Conservation (phyloP, 2,888 invertebrate genomes). For the Micropterix aruncella region DNA sequence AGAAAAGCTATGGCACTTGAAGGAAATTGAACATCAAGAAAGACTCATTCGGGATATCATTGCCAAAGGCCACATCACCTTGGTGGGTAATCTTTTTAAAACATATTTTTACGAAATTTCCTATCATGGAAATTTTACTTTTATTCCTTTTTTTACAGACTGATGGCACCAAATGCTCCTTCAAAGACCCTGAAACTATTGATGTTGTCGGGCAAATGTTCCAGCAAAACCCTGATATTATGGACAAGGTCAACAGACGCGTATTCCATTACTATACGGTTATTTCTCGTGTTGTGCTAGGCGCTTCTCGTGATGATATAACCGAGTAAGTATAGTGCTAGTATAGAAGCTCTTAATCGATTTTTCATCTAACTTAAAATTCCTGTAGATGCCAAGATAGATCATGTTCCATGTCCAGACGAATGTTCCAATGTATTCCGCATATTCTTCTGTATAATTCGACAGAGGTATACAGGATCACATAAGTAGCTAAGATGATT, state of each 20-base stretch:
- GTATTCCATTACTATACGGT: conserved; percentile 17
- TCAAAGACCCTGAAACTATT: conserved; percentile 50
- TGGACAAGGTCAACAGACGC: conserved; percentile 42
- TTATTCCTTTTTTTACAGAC: conserved; percentile 19
- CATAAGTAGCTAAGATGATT: too few species aligned
- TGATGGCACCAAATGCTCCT: conserved; percentile 42
- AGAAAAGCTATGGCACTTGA: conserved; percentile 12
- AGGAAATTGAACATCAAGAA: conserved; percentile 27
- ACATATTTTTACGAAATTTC: too few species aligned
- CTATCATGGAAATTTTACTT: too few species aligned
- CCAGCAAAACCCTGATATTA: conserved; percentile 34
- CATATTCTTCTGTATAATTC: too few species aligned
- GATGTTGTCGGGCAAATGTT: conserved; percentile 52
- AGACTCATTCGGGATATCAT: conserved; percentile 37
- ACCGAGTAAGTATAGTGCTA: neutral
- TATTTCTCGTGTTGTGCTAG: neutral
- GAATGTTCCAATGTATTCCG: too few species aligned
- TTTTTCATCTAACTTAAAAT: too few species aligned
- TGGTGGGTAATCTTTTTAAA: too few species aligned
- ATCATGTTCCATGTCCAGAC: too few species aligned
- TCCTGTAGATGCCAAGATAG: too few species aligned
- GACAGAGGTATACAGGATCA: too few species aligned
- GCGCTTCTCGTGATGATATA: neutral
- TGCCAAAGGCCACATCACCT: conserved; percentile 24
- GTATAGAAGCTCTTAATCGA: too few species aligned